These are phyloP conservation scores for Pristionchus mayeri DNA, from an alignment of 2,888 invertebrate genomes.

Conservation along the genomic window DNA sequence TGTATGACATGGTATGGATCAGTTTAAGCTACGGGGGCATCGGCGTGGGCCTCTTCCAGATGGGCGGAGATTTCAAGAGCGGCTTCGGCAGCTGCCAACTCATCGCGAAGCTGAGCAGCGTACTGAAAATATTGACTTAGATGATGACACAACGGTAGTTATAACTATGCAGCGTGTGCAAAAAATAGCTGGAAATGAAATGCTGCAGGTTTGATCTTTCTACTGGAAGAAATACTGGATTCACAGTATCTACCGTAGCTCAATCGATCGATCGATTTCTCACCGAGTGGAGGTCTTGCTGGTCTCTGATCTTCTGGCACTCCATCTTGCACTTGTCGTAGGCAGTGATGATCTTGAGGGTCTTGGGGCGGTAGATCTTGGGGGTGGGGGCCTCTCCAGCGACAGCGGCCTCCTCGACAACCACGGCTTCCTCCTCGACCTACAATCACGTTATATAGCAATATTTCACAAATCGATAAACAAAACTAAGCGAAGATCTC, in stretches of 20 bases:
- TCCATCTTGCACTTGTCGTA: constrained; percentile 48
- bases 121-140: too few species aligned
- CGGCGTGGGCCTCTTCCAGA: background rate
- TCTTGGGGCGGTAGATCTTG: constrained; percentile 59
- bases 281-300: constrained; percentile 47
- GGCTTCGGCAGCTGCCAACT: constrained; percentile 33
- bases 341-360: constrained; percentile 54
- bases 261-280: too few species aligned
- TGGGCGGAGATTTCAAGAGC: constrained; percentile 8
- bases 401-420: constrained; percentile 10
- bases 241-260: background rate
- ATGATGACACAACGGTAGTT: too few species aligned
- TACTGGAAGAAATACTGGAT: too few species aligned
- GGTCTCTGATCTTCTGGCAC: constrained; percentile 47
- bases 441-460: background rate
- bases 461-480: background rate
- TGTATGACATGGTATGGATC: background rate
- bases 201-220: too few species aligned
- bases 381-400: constrained; percentile 49
- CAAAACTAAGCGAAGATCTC: background rate
- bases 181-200: too few species aligned
- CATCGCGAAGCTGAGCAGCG: constrained; percentile 38
- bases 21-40: constrained; percentile 26
- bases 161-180: too few species aligned
- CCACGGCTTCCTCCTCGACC: background rate